Conservation (phyloP, 2,797 vertebrate genomes). For the Phoeniculus purpureus region DNA sequence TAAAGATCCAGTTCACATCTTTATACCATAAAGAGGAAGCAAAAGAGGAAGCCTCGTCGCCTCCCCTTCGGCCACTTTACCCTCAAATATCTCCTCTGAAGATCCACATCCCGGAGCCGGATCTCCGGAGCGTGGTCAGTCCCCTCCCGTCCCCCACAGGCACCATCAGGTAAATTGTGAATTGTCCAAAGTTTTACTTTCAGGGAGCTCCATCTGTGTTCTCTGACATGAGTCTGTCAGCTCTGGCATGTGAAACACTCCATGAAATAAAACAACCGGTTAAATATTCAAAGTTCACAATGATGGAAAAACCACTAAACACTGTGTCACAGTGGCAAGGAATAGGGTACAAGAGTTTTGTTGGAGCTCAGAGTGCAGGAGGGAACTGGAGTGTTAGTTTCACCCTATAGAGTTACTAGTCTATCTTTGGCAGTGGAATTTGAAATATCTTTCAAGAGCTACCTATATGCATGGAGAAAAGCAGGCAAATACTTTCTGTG, state of each 20-base stretch:
- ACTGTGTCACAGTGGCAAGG: background rate
- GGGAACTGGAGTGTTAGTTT: background rate
- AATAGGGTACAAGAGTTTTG: background rate
- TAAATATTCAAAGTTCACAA: background rate
- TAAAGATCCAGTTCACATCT: conserved; percentile 95
- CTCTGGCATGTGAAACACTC: background rate
- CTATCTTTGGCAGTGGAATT: conserved; percentile 50
- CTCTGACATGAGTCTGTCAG: background rate
- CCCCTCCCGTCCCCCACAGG: conserved; percentile 95
- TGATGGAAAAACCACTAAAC: background rate
- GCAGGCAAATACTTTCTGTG: conserved; percentile 25
- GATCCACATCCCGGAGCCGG: conserved; percentile 97
- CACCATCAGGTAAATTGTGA: conserved; percentile 90
- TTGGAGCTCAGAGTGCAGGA: background rate
- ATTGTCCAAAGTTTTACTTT: background rate
- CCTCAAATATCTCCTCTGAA: conserved; percentile 97
- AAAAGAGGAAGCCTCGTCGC: conserved; percentile 81
- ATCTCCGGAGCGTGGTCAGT: conserved; percentile 89
- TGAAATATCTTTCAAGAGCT: conserved; percentile 14
- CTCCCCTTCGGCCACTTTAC: conserved; percentile 86
- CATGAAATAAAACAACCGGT: background rate
- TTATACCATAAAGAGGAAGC: conserved; percentile 86
- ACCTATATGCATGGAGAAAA: conserved; percentile 29
- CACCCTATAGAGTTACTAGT: conserved; percentile 15
- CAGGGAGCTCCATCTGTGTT: background rate